Evolutionary conservation across 1,140 invertebrate species (phyloP).

Genomic region (Apolygus lucorum): DNA sequence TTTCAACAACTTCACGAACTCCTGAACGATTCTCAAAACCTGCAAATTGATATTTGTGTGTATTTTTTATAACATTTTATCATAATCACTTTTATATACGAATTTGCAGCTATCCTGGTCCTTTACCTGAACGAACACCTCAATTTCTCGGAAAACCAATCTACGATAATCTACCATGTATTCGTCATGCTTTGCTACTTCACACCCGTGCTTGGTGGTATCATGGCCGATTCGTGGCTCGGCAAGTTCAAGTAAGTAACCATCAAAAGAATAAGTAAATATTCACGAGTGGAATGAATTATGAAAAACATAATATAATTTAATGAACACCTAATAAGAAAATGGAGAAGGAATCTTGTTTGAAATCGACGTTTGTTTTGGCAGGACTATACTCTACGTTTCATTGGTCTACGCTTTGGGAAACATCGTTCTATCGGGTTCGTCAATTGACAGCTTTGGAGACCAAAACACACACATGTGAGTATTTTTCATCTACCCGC

Average conservation of each 20-base stretch:
- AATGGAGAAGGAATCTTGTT: too few relatives aligned
- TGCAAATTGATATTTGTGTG: not conserved
- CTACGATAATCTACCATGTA: conserved; percentile 73
- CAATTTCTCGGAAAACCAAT: conserved; percentile 49
- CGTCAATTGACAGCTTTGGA: conserved; percentile 40
- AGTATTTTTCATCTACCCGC: too few relatives aligned
- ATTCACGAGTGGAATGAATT: too few relatives aligned
- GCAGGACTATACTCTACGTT: conserved; percentile 71
- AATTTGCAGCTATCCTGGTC: conserved; percentile 61
- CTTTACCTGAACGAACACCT: conserved; percentile 67
- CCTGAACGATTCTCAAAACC: not conserved
- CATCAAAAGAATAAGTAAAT: conserved; percentile 11
- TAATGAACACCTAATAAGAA: too few relatives aligned
- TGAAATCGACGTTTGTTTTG: too few relatives aligned
- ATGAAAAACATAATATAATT: too few relatives aligned
- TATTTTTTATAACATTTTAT: not conserved
- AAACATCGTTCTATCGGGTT: conserved; percentile 64
- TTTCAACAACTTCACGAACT: not conserved
- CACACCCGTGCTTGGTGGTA: conserved; percentile 76
- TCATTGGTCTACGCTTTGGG: conserved; percentile 81
- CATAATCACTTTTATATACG: not conserved
- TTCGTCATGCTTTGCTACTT: conserved; percentile 81
- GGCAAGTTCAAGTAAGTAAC: conserved; percentile 69
- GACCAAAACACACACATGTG: not conserved
- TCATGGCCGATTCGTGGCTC: conserved; percentile 76